These are phyloP conservation scores for Chrysolina americana DNA, from an alignment of 2,888 invertebrate genomes.

Conservation along the genomic window DNA sequence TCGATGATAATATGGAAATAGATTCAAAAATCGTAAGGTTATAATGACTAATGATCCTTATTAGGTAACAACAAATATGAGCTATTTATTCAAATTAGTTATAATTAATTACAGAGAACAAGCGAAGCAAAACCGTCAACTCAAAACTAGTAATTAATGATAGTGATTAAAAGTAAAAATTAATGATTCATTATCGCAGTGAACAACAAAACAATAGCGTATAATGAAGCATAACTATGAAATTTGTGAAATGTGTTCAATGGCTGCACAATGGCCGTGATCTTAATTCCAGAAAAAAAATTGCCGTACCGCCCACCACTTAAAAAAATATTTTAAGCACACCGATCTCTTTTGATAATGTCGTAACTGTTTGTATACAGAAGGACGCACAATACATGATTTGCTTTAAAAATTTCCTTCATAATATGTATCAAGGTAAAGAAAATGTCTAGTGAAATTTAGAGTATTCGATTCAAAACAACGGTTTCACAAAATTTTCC, in stretches of 20 bases:
- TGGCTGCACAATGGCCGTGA: conserved; percentile 18
- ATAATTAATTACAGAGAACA: conserved; percentile 16
- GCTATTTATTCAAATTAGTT: conserved; percentile 26
- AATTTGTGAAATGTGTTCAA: conserved; percentile 20
- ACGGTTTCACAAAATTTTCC: no score
- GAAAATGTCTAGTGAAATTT: no score
- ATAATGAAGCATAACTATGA: conserved; percentile 29
- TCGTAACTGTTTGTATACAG: no score
- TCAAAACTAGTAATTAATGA: conserved; percentile 23
- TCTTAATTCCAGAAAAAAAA: conserved; percentile 9
- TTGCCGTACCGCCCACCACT: neutral
- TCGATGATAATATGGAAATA: conserved; percentile 17
- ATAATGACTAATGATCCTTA: conserved; percentile 9
- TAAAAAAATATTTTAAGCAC: neutral
- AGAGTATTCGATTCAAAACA: no score
- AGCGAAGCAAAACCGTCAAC: conserved; percentile 25
- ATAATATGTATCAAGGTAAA: no score
- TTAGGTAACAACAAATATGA: conserved; percentile 7
- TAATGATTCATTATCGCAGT: conserved; percentile 17
- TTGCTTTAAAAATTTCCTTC: no score
- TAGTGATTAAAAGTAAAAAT: conserved; percentile 23
- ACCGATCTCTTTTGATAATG: neutral
- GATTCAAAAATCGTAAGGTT: conserved; percentile 9
- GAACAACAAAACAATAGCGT: conserved; percentile 25
- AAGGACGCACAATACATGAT: no score